Percentiles rank a stretch among this genome's conserved stretches.
phyloP scores from a whole-genome alignment of 37 sponge, comb jelly and placozoan genomes.

The Beroe forskalii region DNA sequence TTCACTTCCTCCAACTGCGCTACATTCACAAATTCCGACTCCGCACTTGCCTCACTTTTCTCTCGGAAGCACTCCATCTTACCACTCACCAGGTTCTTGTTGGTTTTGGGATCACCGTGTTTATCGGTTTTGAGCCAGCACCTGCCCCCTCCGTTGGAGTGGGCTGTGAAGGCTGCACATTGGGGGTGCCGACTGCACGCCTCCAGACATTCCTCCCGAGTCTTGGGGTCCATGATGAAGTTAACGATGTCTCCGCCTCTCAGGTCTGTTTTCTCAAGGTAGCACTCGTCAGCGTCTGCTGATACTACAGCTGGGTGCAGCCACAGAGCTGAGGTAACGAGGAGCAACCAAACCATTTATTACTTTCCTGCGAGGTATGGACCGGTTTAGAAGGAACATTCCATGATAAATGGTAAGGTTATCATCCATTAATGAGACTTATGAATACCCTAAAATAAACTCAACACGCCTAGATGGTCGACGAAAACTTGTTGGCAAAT shows the following conservation, averaged over 20 bases:
- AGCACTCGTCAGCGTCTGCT: background rate
- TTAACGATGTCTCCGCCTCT: background rate
- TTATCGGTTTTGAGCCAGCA: background rate
- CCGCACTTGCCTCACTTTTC: background rate
- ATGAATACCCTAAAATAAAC: too few relatives aligned
- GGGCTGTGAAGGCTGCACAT: background rate
- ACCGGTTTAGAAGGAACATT: too few relatives aligned
- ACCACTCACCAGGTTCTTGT: background rate
- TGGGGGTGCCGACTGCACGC: background rate
- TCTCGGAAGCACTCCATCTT: background rate
- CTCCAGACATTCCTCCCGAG: background rate
- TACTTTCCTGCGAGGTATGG: too few relatives aligned
- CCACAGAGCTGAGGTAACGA: too few relatives aligned
- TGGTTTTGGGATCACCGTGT: background rate
- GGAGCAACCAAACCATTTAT: too few relatives aligned
- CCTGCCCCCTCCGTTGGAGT: background rate
- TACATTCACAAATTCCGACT: slow-evolving; percentile 20
- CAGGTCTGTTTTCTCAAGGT: background rate
- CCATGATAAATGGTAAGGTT: too few relatives aligned
- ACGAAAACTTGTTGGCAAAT: too few relatives aligned
- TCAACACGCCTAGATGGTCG: too few relatives aligned
- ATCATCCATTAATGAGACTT: too few relatives aligned
- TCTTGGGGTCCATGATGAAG: background rate
- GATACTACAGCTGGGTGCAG: too few relatives aligned
- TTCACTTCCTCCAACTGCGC: background rate